Evolutionary conservation across 2,888 invertebrate genomes (phyloP), one percentile per base, ranked within the genome.

Genomic region (Philereme transversata): DNA sequence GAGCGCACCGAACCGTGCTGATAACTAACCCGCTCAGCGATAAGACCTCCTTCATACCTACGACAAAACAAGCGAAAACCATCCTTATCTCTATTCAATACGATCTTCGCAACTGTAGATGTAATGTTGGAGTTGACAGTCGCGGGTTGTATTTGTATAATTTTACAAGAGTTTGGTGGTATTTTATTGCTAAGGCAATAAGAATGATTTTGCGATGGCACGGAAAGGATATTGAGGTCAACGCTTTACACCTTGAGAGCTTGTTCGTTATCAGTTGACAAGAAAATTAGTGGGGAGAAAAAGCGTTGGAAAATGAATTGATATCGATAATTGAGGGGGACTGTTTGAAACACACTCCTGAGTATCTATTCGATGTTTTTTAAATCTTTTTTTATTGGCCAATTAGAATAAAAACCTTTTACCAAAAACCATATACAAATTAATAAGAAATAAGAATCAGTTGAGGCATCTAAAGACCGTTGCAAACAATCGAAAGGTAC

Each of bases 171-270:
- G 41, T 53, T 53, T 36, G 4, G 4, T 49, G 5, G 5, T 41
- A 46, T 62, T 65, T 57, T 75, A 76, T 70, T 33, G 0, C 3
- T 0, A 0, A n/a, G 0, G 4, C 0, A 0, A 59, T 71, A 78
- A 71, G 58, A 71, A 61, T 59, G 4, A 64, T 64, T 65, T 71
- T 78, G 4, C 60, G 8, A 11, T 69, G 55, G n/a, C 6, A 35
- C 9, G 54, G 56, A 43, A 58, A 58, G 62, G 67, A 62, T 79
- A 87, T 86, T 84, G 83, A 77, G 89, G 88, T 87, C 88, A 89
- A 84, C 84, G 84, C 77, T 88, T 88, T 77, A 83, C 88, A 88
- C 87, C 88, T 89, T 88, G 82, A 78, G 81, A 82, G 83, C 80
- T 82, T 75, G 81, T 82, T 76, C 58, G 73, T 86, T 88, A 88